Conservation (phyloP, 2,888 invertebrate genomes). For the Cheilosia variabilis region DNA sequence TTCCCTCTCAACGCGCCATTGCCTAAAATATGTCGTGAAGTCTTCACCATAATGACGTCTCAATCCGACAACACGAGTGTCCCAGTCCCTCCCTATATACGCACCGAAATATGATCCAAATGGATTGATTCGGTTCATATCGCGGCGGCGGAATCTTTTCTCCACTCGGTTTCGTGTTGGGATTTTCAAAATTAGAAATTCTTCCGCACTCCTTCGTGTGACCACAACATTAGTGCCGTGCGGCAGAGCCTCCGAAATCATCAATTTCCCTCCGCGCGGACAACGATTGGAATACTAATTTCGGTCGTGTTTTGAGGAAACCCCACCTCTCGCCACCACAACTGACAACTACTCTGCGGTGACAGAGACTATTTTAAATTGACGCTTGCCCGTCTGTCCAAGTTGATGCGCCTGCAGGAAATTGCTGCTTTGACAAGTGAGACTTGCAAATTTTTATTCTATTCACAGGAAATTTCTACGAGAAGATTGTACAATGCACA, state of each 20-base stretch:
- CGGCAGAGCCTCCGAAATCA: conserved; percentile 66
- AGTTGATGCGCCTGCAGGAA: conserved; percentile 47
- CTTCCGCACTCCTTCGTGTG: conserved; percentile 49
- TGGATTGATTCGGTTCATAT: conserved; percentile 72
- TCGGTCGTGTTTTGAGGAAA: neutral
- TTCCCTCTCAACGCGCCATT: conserved; percentile 53
- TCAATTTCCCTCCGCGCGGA: conserved; percentile 40
- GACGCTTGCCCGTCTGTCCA: conserved; percentile 64
- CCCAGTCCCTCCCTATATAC: conserved; percentile 15
- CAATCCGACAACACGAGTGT: conserved; percentile 49
- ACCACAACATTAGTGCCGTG: conserved; percentile 18
- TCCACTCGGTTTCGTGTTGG: conserved; percentile 59
- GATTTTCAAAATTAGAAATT: conserved; percentile 64
- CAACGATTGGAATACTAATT: conserved; percentile 69
- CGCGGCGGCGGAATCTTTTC: conserved; percentile 62
- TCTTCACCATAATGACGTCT: conserved; percentile 68
- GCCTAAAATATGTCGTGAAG: conserved; percentile 65
- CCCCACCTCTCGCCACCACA: conserved; percentile 6
- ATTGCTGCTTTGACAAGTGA: conserved; percentile 44
- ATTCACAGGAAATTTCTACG: conserved; percentile 1
- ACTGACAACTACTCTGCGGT: conserved; percentile 10
- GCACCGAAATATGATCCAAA: conserved; percentile 69
- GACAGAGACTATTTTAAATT: conserved; percentile 70
- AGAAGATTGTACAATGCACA: conserved; percentile 45
- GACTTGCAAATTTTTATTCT: conserved; percentile 46